Evolutionary conservation across 2,888 invertebrate genomes (phyloP).

Genomic region (Asteroscopus sphinx): DNA sequence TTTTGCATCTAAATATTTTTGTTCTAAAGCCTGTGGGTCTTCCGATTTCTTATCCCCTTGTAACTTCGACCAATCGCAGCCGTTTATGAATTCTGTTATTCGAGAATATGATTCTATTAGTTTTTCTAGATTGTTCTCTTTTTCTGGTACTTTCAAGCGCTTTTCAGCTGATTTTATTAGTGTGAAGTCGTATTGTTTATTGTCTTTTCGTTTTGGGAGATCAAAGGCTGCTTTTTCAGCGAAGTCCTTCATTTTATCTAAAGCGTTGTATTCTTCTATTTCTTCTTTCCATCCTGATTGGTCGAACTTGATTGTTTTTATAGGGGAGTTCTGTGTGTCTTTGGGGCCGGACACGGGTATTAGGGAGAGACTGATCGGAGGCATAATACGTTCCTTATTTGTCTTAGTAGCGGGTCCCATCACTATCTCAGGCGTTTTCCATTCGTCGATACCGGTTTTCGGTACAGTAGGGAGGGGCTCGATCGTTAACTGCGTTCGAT

Average conservation of each 20-base stretch:
- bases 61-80: slow-evolving; percentile 85
- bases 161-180: slow-evolving; percentile 66
- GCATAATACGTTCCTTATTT: slow-evolving; percentile 80
- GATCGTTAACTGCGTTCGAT: slow-evolving; percentile 85
- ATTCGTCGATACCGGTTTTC: slow-evolving; percentile 70
- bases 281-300: slow-evolving; percentile 78
- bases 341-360: slow-evolving; percentile 83
- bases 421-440: slow-evolving; percentile 81
- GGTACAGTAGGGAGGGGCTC: slow-evolving; percentile 79
- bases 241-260: slow-evolving; percentile 88
- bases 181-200: slow-evolving; percentile 53
- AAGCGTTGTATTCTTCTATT: slow-evolving; percentile 83
- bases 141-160: slow-evolving; percentile 69
- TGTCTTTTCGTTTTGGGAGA: slow-evolving; percentile 79
- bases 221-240: slow-evolving; percentile 87
- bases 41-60: slow-evolving; percentile 73
- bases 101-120: slow-evolving; percentile 85
- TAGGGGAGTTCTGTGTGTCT: slow-evolving; percentile 72
- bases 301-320: slow-evolving; percentile 77
- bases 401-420: slow-evolving; percentile 76
- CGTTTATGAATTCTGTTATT: slow-evolving; percentile 86
- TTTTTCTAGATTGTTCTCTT: slow-evolving; percentile 81
- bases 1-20: slow-evolving; percentile 85
- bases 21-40: slow-evolving; percentile 79
- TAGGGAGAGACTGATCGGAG: slow-evolving; percentile 84